A percentile compares a stretch with the other conserved stretches of the same genome.
phyloP scores from a whole-genome alignment of 2,888 invertebrate species.

The Tillus elongatus region DNA sequence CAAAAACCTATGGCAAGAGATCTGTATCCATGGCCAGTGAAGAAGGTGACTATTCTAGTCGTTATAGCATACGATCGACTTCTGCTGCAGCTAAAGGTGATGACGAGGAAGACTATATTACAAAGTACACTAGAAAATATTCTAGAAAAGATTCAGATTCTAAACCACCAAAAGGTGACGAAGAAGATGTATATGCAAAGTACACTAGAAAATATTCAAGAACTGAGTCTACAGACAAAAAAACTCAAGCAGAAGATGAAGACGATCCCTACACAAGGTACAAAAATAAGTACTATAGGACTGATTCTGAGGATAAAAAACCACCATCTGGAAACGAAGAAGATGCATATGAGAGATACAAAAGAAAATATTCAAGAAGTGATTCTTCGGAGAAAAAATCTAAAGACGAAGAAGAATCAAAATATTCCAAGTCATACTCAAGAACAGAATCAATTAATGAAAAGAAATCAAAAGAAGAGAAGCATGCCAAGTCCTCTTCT shows the following conservation, averaged over 20 bases:
- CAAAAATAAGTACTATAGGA: conserved; percentile 23
- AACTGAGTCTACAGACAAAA: conserved; percentile 25
- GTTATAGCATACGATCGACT: conserved; percentile 20
- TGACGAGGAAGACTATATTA: conserved; percentile 26
- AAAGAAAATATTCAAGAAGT: conserved; percentile 19
- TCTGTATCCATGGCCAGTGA: conserved; percentile 23
- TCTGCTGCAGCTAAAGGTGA: conserved; percentile 20
- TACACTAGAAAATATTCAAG: conserved; percentile 31
- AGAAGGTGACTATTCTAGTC: conserved; percentile 20
- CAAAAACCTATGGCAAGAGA: conserved; percentile 10
- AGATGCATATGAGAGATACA: conserved; percentile 17
- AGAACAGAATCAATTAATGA: conserved; percentile 22
- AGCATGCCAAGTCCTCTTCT: conserved; percentile 3
- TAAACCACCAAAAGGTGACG: conserved; percentile 27
- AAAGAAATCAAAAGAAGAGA: conserved; percentile 16
- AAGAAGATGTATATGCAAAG: conserved; percentile 32
- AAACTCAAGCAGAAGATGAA: conserved; percentile 24
- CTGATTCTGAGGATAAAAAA: conserved; percentile 18
- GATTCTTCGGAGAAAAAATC: conserved; percentile 9
- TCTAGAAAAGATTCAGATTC: conserved; percentile 20
- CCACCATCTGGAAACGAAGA: conserved; percentile 19
- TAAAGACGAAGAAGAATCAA: conserved; percentile 23
- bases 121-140: conserved; percentile 27
- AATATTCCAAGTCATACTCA: conserved; percentile 25
- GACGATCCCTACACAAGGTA: conserved; percentile 27